phyloP scores from a whole-genome alignment of 2,113 vertebrate species.

The Pyrgilauda ruficollis region DNA sequence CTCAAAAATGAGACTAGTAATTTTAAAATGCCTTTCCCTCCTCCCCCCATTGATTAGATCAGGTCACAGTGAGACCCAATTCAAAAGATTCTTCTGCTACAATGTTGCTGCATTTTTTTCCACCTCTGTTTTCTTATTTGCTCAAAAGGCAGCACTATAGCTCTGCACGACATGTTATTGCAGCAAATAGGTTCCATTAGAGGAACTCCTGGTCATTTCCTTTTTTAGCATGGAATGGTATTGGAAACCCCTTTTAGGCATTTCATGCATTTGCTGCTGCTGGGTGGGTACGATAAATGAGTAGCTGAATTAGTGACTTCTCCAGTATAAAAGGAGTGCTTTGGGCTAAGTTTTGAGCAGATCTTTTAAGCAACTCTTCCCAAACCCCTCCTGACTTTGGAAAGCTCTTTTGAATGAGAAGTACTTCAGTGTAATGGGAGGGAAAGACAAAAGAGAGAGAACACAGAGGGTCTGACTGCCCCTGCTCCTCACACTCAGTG shows the following conservation, averaged over 20 bases:
- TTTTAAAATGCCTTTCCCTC: background rate
- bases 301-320: constrained; percentile 31
- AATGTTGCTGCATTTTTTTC: background rate
- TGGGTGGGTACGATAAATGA: background rate
- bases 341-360: constrained; percentile 66
- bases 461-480: accelerated
- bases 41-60: background rate
- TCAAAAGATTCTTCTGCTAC: background rate
- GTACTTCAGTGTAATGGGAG: background rate
- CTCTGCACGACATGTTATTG: constrained; percentile 62
- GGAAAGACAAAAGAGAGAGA: background rate
- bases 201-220: constrained; percentile 38
- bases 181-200: constrained; percentile 75
- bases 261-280: constrained; percentile 71
- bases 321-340: constrained; percentile 66
- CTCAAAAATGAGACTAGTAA: background rate
- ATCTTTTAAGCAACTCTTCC: constrained; percentile 48
- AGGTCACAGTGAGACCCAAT: background rate
- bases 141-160: constrained; percentile 13
- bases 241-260: constrained; percentile 70
- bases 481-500: accelerated
- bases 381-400: background rate
- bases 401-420: background rate
- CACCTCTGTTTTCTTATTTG: constrained; percentile 46
- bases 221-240: constrained; percentile 54